Conservation (phyloP, 2,113 vertebrate genomes). For the Pygathrix nemaeus region DNA sequence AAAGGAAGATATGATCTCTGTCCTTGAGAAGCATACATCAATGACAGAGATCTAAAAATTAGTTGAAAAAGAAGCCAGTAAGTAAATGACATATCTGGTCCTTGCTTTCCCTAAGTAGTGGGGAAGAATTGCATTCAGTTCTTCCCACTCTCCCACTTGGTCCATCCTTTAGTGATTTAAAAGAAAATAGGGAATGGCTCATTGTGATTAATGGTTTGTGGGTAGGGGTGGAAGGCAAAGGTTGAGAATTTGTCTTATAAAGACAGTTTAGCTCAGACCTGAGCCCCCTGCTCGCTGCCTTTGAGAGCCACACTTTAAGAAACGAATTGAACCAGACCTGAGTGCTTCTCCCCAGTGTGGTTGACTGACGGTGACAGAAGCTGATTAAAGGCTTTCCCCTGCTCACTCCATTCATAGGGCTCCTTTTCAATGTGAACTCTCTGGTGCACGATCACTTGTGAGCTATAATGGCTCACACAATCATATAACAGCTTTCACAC, state of each 20-base stretch:
- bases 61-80: not conserved
- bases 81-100: not conserved
- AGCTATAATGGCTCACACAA: no score
- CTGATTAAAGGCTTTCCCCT: not conserved
- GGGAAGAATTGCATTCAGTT: not conserved
- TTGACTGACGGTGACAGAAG: not conserved
- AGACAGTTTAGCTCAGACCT: not conserved
- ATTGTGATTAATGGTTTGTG: not conserved
- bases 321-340: not conserved
- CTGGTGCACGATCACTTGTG: not conserved
- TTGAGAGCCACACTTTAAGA: not conserved
- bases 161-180: not conserved
- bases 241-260: not conserved
- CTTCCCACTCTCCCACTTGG: not conserved
- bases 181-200: not conserved
- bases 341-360: not conserved
- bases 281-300: not conserved
- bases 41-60: not conserved
- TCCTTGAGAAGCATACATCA: not conserved
- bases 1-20: not conserved
- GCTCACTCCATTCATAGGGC: not conserved
- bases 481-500: not conserved
- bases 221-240: not conserved
- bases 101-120: not conserved
- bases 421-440: not conserved